Evolutionary conservation across 2,113 vertebrate genomes (phyloP).

Genomic region (Chrysochloris asiatica): DNA sequence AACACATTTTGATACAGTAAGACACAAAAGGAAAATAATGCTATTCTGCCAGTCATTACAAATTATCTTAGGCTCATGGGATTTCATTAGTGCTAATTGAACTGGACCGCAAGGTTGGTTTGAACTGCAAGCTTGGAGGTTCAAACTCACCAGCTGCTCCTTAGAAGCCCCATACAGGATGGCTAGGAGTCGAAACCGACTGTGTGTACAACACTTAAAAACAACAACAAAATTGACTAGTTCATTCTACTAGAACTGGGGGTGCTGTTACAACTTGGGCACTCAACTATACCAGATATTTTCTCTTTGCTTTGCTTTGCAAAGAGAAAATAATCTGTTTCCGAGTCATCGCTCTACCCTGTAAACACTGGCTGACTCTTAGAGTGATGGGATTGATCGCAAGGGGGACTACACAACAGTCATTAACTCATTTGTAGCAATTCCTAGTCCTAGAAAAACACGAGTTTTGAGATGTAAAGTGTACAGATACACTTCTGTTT

Average conservation of each 20-base stretch:
- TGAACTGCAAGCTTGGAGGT: too few species aligned
- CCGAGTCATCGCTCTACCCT: not conserved
- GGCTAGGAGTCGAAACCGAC: too few species aligned
- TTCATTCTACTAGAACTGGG: not conserved
- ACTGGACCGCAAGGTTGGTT: too few species aligned
- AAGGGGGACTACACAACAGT: not conserved
- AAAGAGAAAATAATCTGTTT: not conserved
- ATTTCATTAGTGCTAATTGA: slow-evolving; percentile 28
- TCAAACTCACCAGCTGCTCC: too few species aligned
- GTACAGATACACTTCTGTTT: not conserved
- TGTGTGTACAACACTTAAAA: too few species aligned
- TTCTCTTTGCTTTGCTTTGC: too few species aligned
- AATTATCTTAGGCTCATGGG: not conserved
- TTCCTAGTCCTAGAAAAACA: slow-evolving; percentile 10
- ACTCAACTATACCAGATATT: not conserved
- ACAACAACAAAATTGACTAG: too few species aligned
- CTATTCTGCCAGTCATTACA: not conserved
- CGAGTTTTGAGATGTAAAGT: not conserved
- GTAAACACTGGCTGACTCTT: not conserved
- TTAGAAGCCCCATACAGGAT: too few species aligned
- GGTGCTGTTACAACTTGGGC: not conserved
- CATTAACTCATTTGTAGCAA: not conserved
- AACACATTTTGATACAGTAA: not conserved
- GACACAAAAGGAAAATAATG: not conserved
- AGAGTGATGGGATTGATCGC: not conserved